Evolutionary conservation across 2,888 invertebrate genomes (phyloP).

Genomic region (Phlogophora meticulosa): DNA sequence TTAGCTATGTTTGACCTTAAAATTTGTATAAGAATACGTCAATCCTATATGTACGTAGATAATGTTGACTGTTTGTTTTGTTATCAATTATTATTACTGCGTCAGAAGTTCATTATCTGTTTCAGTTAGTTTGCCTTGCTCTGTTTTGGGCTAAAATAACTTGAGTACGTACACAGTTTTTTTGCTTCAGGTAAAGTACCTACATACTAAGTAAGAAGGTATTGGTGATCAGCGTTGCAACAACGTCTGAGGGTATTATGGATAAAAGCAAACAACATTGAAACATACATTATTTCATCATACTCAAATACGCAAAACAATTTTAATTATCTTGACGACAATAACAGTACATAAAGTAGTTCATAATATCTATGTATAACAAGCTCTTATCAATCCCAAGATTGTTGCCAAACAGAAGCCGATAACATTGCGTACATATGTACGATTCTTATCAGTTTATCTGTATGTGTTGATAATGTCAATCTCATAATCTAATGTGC

Average conservation of each 20-base stretch:
- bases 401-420: conserved; percentile 13
- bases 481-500: conserved; percentile 17
- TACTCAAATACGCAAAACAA: conserved; percentile 16
- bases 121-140: neutral
- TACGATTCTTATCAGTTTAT: conserved; percentile 21
- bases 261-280: conserved; percentile 1
- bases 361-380: conserved; percentile 11
- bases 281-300: conserved; percentile 17
- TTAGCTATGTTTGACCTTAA: neutral
- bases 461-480: conserved; percentile 14
- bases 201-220: no score
- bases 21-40: conserved; percentile 11
- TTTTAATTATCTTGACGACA: conserved; percentile 29
- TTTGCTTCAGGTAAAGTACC: no score
- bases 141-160: neutral
- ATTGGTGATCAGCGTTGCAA: no score
- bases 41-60: neutral
- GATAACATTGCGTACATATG: conserved; percentile 23
- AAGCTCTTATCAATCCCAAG: conserved; percentile 24
- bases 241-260: no score
- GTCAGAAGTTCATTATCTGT: neutral
- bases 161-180: no score
- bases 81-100: conserved; percentile 16
- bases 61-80: neutral
- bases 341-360: conserved; percentile 3